phyloP scores from a whole-genome alignment of 2,797 vertebrate species.

The Ara ararauna region DNA sequence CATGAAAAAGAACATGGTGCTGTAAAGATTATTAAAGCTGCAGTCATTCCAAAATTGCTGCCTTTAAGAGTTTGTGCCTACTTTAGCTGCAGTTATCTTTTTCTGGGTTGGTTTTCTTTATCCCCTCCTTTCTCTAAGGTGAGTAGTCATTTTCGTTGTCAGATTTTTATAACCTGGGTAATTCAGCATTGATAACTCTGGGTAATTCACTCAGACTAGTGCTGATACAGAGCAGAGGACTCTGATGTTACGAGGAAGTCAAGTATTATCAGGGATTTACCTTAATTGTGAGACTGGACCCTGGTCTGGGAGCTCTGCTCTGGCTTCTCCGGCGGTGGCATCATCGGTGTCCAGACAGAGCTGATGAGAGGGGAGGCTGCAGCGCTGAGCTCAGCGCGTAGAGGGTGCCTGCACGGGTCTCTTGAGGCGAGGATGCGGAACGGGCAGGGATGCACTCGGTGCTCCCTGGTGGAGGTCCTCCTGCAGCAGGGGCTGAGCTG shows the following conservation, averaged over 20 bases:
- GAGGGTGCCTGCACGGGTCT: too few species aligned
- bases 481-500: too few species aligned
- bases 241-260: neutral
- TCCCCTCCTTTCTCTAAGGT: neutral
- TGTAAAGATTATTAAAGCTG: neutral
- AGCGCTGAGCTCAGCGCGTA: fast-evolving
- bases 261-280: neutral
- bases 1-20: neutral
- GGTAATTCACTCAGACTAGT: fast-evolving
- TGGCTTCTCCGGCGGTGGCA: too few species aligned
- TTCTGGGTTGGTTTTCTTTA: neutral
- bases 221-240: neutral
- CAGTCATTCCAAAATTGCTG: neutral
- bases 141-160: neutral
- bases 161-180: neutral
- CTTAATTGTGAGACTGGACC: neutral
- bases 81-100: neutral
- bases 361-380: too few species aligned
- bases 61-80: neutral
- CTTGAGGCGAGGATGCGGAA: too few species aligned
- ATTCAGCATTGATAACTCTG: neutral
- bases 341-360: too few species aligned
- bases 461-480: too few species aligned
- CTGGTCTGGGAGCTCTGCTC: too few species aligned
- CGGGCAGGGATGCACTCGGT: too few species aligned